Conservation (phyloP, 2,113 vertebrate genomes). For the Gasterosteus aculeatus region DNA sequence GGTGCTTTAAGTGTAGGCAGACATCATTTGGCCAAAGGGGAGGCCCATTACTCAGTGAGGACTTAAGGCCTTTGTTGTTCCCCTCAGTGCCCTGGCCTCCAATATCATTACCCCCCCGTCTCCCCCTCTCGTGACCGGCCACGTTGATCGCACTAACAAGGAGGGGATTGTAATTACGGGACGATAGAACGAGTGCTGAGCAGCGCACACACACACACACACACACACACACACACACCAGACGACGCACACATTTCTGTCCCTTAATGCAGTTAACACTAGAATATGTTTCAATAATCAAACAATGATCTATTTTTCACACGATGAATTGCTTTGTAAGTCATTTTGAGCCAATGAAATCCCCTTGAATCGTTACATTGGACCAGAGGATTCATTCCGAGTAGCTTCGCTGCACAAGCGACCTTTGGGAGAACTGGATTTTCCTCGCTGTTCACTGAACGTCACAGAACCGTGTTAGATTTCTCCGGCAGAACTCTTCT, state of each 20-base stretch:
- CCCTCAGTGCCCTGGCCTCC: conserved; percentile 30
- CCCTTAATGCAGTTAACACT: neutral
- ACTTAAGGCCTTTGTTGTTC: conserved; percentile 44
- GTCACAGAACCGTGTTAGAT: neutral
- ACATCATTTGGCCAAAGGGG: conserved; percentile 67
- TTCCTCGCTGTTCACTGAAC: neutral
- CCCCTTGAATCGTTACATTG: neutral
- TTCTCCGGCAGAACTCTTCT: neutral
- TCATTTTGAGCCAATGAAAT: no score
- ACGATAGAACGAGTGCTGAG: conserved; percentile 2
- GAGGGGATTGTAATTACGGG: conserved; percentile 62
- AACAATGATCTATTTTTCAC: no score
- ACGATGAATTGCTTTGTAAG: no score
- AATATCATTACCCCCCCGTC: conserved; percentile 46
- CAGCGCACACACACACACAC: neutral
- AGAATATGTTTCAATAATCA: no score
- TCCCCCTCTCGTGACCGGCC: conserved; percentile 33
- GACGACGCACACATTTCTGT: neutral
- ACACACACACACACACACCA: neutral
- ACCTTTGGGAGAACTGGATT: no score
- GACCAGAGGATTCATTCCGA: neutral
- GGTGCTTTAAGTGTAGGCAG: conserved; percentile 71
- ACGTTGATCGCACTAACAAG: conserved; percentile 54
- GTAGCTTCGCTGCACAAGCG: neutral
- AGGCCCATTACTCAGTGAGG: conserved; percentile 59